Evolutionary conservation across 37 sponge, comb jelly and placozoan species (phyloP).

Genomic region (Halichondria panicea): DNA sequence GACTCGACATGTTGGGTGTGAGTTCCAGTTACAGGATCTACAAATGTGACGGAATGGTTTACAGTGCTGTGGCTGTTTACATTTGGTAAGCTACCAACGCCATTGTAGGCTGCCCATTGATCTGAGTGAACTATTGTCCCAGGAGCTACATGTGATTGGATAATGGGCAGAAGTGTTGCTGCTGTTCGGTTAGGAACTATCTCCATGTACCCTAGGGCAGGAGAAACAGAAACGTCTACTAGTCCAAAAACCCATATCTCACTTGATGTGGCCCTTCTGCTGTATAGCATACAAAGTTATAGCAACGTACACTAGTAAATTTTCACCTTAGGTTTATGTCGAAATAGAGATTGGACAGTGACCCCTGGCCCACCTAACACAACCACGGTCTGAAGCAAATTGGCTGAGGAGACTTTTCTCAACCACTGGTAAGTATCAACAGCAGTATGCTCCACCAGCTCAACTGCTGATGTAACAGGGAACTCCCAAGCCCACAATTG

Average conservation of each 20-base stretch:
- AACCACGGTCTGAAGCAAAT: constrained; percentile 2
- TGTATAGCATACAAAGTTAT: neutral
- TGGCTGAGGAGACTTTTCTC: constrained; percentile 40
- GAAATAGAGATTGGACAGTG: constrained; percentile 39
- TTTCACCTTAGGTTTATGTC: constrained; percentile 54
- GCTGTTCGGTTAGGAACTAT: constrained; percentile 53
- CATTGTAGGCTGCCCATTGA: constrained; percentile 57
- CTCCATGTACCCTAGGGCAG: constrained; percentile 70
- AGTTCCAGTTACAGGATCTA: constrained; percentile 57
- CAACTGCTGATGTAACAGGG: constrained; percentile 30
- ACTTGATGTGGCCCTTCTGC: constrained; percentile 32
- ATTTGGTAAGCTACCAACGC: constrained; percentile 24
- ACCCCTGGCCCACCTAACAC: constrained; percentile 40
- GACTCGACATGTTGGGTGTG: constrained; percentile 65
- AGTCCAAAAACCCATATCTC: constrained; percentile 75
- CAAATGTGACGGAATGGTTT: constrained; percentile 64
- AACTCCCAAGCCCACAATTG: constrained; percentile 51
- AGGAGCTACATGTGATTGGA: constrained; percentile 48
- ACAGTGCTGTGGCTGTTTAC: constrained; percentile 47
- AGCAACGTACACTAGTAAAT: neutral
- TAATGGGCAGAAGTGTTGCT: constrained; percentile 71
- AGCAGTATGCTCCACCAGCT: constrained; percentile 30
- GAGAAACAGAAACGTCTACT: constrained; percentile 32
- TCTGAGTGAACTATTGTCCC: constrained; percentile 56
- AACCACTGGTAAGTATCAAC: constrained; percentile 61